Percentiles rank a stretch among this genome's conserved stretches.
phyloP scores from a whole-genome alignment of 2,797 vertebrate species.

The Eulemur mongoz region DNA sequence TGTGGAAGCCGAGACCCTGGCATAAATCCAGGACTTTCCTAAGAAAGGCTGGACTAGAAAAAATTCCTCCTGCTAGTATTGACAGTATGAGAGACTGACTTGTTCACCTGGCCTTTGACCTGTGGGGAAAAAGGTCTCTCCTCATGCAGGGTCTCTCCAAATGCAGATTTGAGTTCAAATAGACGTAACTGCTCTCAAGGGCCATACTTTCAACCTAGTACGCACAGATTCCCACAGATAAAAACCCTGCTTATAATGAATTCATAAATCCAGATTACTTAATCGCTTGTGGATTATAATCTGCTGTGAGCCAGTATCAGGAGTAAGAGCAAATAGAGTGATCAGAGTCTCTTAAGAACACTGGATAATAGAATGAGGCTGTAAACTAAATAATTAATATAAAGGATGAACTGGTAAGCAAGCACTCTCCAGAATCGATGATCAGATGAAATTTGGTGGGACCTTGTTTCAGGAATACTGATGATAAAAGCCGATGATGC shows the following conservation, averaged over 20 bases:
- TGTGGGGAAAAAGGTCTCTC: background rate
- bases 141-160: background rate
- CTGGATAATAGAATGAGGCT: background rate
- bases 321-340: background rate
- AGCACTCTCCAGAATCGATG: background rate
- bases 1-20: background rate
- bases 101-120: background rate
- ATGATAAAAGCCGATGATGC: background rate
- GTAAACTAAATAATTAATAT: background rate
- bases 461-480: background rate
- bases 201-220: background rate
- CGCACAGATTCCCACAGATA: background rate
- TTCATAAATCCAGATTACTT: background rate
- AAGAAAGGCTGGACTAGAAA: background rate
- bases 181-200: background rate
- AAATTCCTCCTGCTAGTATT: background rate
- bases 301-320: background rate
- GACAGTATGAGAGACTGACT: background rate
- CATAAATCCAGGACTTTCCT: background rate
- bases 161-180: background rate
- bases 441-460: background rate
- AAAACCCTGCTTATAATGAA: conserved; percentile 7
- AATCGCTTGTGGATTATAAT: background rate
- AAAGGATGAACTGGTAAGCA: background rate
- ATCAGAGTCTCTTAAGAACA: background rate